Conservation (phyloP, 1,140 invertebrate species). For the Drosophila prosaltans region DNA sequence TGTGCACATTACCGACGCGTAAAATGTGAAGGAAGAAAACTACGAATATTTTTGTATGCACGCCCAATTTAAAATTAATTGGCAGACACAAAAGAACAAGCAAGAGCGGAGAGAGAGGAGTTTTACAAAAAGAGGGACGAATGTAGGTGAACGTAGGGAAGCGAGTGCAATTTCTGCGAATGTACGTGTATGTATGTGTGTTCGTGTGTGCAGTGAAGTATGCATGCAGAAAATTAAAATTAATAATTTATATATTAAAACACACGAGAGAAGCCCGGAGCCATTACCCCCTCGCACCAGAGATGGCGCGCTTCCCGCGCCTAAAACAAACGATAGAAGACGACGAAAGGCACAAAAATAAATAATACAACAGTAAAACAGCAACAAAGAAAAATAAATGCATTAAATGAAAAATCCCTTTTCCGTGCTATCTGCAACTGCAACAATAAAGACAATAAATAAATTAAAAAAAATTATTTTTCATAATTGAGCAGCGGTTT, state of each 20-base stretch:
- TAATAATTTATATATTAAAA: conserved; percentile 82
- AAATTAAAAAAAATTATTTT: conserved; percentile 70
- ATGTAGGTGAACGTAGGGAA: conserved; percentile 40
- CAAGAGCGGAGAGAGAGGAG: conserved; percentile 39
- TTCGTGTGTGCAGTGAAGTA: conserved; percentile 69
- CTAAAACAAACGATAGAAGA: conserved; percentile 32
- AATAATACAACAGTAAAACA: conserved; percentile 31
- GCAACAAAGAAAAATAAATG: conserved; percentile 50
- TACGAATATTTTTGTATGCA: conserved; percentile 81
- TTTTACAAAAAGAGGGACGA: conserved; percentile 11
- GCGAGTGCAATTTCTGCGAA: conserved; percentile 22
- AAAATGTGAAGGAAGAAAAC: conserved; percentile 72
- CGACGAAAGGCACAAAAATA: conserved; percentile 31
- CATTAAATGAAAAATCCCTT: conserved; percentile 68
- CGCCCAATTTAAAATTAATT: conserved; percentile 83
- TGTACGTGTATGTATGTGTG: conserved; percentile 33
- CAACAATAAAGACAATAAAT: conserved; percentile 65
- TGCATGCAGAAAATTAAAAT: conserved; percentile 83
- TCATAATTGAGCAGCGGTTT: conserved; percentile 64
- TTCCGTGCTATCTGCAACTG: conserved; percentile 31
- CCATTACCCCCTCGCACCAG: neutral
- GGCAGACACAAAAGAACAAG: conserved; percentile 82
- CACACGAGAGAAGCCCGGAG: conserved; percentile 28
- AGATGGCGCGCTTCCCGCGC: neutral
- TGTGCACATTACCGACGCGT: conserved; percentile 58